Evolutionary conservation across 2,888 invertebrate genomes (phyloP).

Genomic region (Odontothrips loti): DNA sequence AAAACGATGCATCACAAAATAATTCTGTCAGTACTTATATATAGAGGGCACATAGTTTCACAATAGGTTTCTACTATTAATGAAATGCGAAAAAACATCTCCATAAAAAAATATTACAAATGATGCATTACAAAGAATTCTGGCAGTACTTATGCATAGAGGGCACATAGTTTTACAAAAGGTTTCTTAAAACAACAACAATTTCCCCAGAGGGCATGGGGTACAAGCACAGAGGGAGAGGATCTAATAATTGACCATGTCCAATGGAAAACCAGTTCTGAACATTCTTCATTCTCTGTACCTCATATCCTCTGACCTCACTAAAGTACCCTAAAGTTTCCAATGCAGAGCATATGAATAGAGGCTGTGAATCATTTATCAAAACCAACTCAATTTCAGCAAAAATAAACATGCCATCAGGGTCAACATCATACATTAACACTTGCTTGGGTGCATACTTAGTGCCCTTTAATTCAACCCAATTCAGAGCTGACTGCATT

Average conservation of each 20-base stretch:
- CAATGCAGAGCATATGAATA: neutral
- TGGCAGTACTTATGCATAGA: too few relatives aligned
- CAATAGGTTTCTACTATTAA: neutral
- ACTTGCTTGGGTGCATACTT: neutral
- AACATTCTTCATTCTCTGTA: neutral
- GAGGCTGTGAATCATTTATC: neutral
- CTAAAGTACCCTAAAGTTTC: neutral
- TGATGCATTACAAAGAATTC: too few relatives aligned
- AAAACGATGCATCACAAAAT: neutral
- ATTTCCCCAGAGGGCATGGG: neutral
- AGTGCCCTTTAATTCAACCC: neutral
- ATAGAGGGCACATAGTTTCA: neutral
- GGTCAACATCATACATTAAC: neutral
- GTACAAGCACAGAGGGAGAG: neutral
- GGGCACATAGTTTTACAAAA: too few relatives aligned
- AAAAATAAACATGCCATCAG: neutral
- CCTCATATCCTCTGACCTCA: neutral
- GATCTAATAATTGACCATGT: neutral
- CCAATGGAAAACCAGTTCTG: neutral
- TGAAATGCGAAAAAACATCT: neutral
- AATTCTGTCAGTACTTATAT: neutral
- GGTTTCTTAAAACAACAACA: neutral
- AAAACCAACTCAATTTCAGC: slow-evolving; percentile 1
- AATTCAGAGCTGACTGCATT: neutral
- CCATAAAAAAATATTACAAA: too few relatives aligned